A percentile compares a stretch with the other conserved stretches of the same genome.
Evolutionary conservation across 2,888 invertebrate species (phyloP).

Genomic region (Hetaerina titia): DNA sequence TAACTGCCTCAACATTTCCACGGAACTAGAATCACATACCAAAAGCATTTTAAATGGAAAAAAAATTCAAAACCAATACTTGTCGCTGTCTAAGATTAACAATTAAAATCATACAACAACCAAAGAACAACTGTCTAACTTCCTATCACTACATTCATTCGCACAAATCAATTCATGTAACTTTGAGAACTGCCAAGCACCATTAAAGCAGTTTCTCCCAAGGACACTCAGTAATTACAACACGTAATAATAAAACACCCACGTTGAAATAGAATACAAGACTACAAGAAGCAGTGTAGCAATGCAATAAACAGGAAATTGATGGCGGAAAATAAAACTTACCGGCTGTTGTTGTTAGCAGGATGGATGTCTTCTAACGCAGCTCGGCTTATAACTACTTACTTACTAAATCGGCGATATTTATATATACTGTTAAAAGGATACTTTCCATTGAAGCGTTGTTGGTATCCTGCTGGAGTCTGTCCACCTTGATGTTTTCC

Average conservation of each 20-base stretch:
- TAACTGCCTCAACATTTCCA: no score
- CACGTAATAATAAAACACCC: neutral
- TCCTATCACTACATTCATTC: neutral
- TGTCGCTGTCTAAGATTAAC: neutral
- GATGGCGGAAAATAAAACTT: conserved; percentile 57
- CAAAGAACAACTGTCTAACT: neutral
- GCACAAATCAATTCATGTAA: neutral
- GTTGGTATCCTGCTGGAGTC: conserved; percentile 33
- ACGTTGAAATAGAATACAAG: neutral
- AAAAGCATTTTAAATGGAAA: no score
- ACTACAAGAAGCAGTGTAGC: neutral
- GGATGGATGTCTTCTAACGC: neutral
- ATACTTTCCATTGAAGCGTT: conserved; percentile 59
- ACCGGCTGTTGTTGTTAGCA: conserved; percentile 57
- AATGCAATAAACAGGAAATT: neutral
- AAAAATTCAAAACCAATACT: no score
- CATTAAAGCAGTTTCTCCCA: neutral
- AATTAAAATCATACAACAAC: neutral
- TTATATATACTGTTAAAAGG: conserved; percentile 19
- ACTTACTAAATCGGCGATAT: conserved; percentile 15
- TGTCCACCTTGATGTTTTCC: conserved; percentile 71
- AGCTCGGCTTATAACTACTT: conserved; percentile 18
- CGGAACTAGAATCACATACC: no score
- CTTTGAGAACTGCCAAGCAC: neutral
- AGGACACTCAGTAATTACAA: neutral